Conservation (phyloP, 2,113 vertebrate species). For the Procavia capensis region DNA sequence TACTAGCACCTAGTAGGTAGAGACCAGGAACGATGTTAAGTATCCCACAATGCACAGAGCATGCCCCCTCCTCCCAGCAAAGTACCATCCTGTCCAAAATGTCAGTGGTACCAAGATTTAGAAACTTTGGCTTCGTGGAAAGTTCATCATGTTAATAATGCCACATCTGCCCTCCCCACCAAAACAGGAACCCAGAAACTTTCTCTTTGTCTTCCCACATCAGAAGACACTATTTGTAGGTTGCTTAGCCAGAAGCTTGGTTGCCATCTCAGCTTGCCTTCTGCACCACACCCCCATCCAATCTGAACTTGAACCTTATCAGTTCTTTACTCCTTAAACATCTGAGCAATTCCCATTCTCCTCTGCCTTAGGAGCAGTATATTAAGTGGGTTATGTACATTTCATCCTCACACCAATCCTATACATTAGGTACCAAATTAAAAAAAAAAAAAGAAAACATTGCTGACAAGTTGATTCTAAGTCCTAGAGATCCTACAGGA, state of each 20-base stretch:
- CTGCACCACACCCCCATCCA: fast-evolving
- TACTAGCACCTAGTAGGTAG: no score
- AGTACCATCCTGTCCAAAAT: not conserved
- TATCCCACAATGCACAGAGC: no score
- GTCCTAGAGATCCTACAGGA: no score
- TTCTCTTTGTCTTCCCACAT: not conserved
- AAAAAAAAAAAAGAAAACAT: no score
- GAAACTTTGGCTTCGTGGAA: not conserved
- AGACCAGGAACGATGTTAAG: not conserved
- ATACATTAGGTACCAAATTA: fast-evolving
- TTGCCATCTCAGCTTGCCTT: not conserved
- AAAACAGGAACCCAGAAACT: not conserved
- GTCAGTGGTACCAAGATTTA: not conserved
- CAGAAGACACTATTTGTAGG: no score
- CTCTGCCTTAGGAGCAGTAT: fast-evolving
- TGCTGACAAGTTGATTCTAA: no score
- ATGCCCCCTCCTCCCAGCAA: not conserved
- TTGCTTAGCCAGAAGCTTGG: not conserved
- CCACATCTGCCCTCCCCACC: fast-evolving
- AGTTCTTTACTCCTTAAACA: not conserved
- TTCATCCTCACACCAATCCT: not conserved
- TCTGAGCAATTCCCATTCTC: not conserved
- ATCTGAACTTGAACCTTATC: not conserved
- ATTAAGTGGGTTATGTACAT: no score
- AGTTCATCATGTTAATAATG: not conserved